These are phyloP conservation scores for Actias luna DNA, from an alignment of 2,888 invertebrate species.

Conservation along the genomic window DNA sequence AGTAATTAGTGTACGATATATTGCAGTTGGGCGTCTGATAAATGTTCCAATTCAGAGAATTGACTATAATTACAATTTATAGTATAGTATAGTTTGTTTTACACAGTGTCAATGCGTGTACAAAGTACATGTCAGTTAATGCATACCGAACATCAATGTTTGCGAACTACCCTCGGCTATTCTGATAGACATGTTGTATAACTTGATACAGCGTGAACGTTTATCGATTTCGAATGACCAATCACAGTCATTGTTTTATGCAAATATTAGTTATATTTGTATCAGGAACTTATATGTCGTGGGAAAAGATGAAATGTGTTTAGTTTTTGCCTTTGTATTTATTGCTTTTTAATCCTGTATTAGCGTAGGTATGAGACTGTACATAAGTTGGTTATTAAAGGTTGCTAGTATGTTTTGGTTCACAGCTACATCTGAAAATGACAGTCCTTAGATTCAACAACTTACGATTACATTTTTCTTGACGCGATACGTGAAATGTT, in stretches of 20 bases:
- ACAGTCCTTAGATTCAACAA: not conserved
- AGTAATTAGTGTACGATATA: too few relatives aligned
- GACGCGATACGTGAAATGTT: too few relatives aligned
- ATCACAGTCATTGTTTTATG: not conserved
- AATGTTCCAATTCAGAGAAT: not conserved
- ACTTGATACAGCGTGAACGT: not conserved
- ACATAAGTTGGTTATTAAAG: too few relatives aligned
- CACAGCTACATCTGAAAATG: too few relatives aligned
- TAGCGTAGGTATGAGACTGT: too few relatives aligned
- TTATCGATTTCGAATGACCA: not conserved
- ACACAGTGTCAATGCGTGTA: not conserved
- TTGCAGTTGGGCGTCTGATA: not conserved
- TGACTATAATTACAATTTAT: not conserved
- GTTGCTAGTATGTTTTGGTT: too few relatives aligned
- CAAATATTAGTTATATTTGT: not conserved
- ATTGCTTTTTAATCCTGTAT: too few relatives aligned
- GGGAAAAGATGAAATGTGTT: too few relatives aligned
- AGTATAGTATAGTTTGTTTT: not conserved
- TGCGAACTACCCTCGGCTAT: not conserved
- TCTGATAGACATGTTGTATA: not conserved
- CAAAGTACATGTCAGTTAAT: not conserved
- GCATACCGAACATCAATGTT: conserved; percentile 1
- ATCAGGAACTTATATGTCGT: too few relatives aligned
- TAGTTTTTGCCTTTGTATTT: too few relatives aligned
- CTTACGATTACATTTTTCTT: too few relatives aligned